Evolutionary conservation across 2,797 vertebrate genomes (phyloP).

Genomic region (Iguana delicatissima): DNA sequence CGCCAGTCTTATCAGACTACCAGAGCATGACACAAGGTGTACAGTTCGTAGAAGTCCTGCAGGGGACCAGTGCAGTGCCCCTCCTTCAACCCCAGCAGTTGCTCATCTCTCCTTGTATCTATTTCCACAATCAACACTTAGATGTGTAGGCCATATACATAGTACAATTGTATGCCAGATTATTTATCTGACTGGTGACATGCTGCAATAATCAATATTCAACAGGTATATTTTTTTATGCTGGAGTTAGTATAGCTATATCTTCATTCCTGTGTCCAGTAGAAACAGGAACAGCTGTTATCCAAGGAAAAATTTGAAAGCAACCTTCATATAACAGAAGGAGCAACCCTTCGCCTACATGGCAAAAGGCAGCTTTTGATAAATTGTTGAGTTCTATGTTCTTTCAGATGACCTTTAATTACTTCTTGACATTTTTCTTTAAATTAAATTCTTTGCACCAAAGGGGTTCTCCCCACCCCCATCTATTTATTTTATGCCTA

Average conservation of each 20-base stretch:
- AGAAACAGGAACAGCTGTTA: not conserved
- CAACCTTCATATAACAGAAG: not conserved
- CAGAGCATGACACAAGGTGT: too few species aligned
- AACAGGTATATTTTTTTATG: not conserved
- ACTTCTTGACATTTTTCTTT: slow-evolving; percentile 26
- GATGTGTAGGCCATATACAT: too few species aligned
- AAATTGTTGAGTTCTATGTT: not conserved
- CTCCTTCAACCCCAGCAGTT: too few species aligned
- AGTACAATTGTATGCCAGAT: too few species aligned
- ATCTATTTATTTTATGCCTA: not conserved
- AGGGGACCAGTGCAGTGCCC: too few species aligned
- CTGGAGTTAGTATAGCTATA: not conserved
- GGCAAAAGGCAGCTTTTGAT: slow-evolving; percentile 7
- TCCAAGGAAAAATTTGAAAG: not conserved
- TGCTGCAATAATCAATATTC: not conserved
- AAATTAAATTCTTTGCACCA: slow-evolving; percentile 29
- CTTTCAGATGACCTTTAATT: slow-evolving; percentile 54
- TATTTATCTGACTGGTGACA: not conserved
- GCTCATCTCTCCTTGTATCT: too few species aligned
- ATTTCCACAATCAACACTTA: too few species aligned
- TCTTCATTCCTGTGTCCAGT: not conserved
- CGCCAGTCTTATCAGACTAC: too few species aligned
- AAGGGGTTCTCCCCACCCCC: not conserved
- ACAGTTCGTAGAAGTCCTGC: too few species aligned
- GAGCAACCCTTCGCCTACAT: not conserved